A percentile compares a stretch with the other conserved stretches of the same genome.
Conservation (phyloP, 2,113 vertebrate genomes). For the Vireo altiloquus region DNA sequence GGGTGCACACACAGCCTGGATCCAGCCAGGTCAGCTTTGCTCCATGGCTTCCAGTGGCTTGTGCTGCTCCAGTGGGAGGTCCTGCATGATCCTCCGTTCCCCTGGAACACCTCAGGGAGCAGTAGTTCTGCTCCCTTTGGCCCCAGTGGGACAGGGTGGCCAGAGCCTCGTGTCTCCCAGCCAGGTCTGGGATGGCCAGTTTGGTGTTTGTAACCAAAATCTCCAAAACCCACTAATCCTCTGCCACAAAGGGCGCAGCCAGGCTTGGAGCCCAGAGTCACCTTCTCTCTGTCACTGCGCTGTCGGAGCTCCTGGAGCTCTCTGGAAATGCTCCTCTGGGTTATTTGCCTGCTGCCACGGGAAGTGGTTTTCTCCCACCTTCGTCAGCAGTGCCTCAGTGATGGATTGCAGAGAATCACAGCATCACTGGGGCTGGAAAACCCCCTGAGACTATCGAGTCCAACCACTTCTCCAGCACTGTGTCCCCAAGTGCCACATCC, state of each 20-base stretch:
- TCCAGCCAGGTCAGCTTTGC: accelerated
- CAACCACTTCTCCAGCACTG: neutral
- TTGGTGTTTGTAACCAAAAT: no score
- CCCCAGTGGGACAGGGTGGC: accelerated
- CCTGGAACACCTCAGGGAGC: accelerated
- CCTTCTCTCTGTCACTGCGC: neutral
- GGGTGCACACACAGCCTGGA: neutral
- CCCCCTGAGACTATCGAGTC: accelerated
- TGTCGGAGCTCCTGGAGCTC: accelerated
- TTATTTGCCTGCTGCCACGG: accelerated
- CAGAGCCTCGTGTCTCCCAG: accelerated
- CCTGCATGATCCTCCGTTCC: accelerated
- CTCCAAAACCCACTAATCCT: accelerated
- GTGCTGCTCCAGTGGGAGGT: accelerated
- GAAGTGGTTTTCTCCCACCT: neutral
- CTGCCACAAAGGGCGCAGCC: neutral
- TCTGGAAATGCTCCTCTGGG: neutral
- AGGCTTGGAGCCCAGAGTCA: accelerated
- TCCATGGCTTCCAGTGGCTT: accelerated
- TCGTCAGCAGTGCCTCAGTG: accelerated
- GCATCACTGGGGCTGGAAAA: neutral
- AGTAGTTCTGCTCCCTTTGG: neutral
- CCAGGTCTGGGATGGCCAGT: accelerated
- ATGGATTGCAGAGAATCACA: neutral
- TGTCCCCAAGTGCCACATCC: neutral